Conservation (phyloP, 2,113 vertebrate genomes). For the Ornithorhynchus anatinus region DNA sequence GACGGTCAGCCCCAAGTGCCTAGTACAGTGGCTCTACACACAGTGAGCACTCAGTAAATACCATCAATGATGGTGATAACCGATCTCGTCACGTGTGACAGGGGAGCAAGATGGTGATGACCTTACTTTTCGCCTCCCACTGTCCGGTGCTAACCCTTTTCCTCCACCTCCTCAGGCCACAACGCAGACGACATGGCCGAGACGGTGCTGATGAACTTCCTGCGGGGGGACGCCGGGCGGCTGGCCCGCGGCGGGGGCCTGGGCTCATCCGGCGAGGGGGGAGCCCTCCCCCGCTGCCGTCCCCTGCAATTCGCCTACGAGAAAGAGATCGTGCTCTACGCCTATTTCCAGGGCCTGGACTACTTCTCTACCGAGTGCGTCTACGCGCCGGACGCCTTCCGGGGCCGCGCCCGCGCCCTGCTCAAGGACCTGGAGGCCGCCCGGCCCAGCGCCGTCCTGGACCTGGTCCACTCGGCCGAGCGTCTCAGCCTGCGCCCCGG, state of each 20-base stretch:
- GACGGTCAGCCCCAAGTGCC: no score
- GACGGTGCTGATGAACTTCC: conserved; percentile 89
- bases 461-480: conserved; percentile 86
- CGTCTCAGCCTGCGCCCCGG: conserved; percentile 79
- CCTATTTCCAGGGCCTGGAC: conserved; percentile 87
- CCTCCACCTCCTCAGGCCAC: conserved; percentile 72
- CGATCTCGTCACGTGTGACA: no score
- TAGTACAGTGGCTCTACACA: no score
- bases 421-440: conserved; percentile 85
- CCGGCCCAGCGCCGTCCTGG: conserved; percentile 83
- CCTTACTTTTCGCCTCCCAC: neutral
- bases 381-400: conserved; percentile 88
- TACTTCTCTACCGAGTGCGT: conserved; percentile 91
- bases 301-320: conserved; percentile 89
- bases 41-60: no score
- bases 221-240: conserved; percentile 85
- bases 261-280: conserved; percentile 76
- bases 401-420: conserved; percentile 81
- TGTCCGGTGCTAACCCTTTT: neutral
- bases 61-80: no score
- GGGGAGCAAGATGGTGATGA: no score
- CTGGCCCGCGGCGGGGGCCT: conserved; percentile 76
- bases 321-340: conserved; percentile 93
- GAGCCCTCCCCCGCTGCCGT: conserved; percentile 82
- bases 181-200: conserved; percentile 89